phyloP scores from a whole-genome alignment of 1,140 invertebrate genomes.

The Tetranychus urticae region DNA sequence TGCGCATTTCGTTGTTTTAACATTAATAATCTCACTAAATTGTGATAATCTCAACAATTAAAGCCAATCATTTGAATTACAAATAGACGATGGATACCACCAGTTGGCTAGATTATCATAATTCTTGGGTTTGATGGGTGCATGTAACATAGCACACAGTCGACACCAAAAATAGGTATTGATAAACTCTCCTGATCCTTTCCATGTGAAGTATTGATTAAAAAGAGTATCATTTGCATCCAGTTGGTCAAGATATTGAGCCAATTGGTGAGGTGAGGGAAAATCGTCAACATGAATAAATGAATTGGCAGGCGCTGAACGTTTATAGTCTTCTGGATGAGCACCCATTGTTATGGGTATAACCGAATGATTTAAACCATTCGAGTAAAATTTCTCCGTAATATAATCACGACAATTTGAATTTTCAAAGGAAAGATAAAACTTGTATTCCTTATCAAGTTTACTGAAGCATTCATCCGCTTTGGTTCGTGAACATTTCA shows the following conservation, averaged over 20 bases:
- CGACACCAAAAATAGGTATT: constrained; percentile 55
- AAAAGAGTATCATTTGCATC: constrained; percentile 65
- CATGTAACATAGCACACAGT: constrained; percentile 68
- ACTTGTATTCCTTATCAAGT: constrained; percentile 76
- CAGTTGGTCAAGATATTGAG: constrained; percentile 53
- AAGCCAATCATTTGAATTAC: background rate
- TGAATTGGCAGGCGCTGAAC: constrained; percentile 59
- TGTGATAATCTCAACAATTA: background rate
- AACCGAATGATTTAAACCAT: constrained; percentile 42
- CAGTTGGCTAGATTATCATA: background rate
- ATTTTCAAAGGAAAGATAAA: constrained; percentile 36
- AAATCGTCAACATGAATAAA: constrained; percentile 88
- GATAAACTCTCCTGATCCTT: constrained; percentile 74
- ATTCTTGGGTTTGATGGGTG: constrained; percentile 25
- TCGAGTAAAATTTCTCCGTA: constrained; percentile 89
- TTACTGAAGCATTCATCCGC: constrained; percentile 62
- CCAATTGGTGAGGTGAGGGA: constrained; percentile 51
- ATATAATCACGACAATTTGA: constrained; percentile 89
- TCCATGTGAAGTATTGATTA: constrained; percentile 74
- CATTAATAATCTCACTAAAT: too few relatives aligned
- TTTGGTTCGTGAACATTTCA: constrained; percentile 51
- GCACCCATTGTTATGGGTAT: constrained; percentile 90
- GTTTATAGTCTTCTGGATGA: constrained; percentile 53
- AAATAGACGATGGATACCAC: background rate
- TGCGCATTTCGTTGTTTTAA: too few relatives aligned